Evolutionary conservation across 2,888 invertebrate genomes (phyloP).

Genomic region (Hesperia comma): DNA sequence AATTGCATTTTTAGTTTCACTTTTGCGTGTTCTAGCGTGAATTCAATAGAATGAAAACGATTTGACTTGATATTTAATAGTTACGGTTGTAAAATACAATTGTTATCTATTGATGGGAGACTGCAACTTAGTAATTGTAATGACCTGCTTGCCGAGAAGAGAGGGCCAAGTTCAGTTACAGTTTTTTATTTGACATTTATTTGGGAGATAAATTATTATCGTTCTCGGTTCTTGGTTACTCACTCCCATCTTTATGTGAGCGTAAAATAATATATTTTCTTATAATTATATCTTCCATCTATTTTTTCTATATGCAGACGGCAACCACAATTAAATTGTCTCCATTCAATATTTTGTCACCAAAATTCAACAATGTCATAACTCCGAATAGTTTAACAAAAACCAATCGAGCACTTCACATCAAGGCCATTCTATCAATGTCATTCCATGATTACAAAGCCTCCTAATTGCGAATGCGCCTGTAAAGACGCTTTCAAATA

Average conservation of each 20-base stretch:
- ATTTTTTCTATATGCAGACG: too few species aligned
- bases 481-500: slow-evolving; percentile 5
- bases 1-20: slow-evolving; percentile 3
- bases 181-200: too few species aligned
- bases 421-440: slow-evolving; percentile 20
- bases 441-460: slow-evolving; percentile 20
- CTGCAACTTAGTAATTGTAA: too few species aligned
- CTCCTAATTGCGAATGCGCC: slow-evolving; percentile 3
- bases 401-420: slow-evolving; percentile 1
- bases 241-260: too few species aligned
- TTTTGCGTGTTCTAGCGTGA: not conserved
- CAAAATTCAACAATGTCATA: not conserved
- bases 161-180: too few species aligned
- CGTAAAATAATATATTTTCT: too few species aligned
- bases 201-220: too few species aligned
- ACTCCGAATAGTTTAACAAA: not conserved
- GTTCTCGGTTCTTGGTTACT: too few species aligned
- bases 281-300: too few species aligned
- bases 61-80: not conserved
- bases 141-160: too few species aligned
- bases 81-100: not conserved
- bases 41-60: not conserved
- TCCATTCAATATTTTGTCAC: not conserved
- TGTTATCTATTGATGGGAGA: too few species aligned
- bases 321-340: too few species aligned